Percentiles rank a stretch among this genome's conserved stretches.
Conservation (phyloP, 2,888 invertebrate genomes). For the Hydropsyche betteni region DNA sequence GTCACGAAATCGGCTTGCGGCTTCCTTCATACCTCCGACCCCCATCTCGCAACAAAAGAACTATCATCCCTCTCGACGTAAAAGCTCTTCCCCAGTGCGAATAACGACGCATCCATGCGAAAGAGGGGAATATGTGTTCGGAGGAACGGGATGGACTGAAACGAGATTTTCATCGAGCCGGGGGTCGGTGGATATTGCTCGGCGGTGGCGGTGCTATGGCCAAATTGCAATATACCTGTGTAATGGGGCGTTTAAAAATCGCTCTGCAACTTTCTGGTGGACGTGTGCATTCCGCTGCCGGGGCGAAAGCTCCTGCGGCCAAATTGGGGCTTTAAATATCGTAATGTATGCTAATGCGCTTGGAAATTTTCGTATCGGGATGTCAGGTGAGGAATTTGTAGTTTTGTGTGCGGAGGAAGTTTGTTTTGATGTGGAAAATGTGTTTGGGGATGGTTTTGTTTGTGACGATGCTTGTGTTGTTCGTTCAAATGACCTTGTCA, state of each 20-base stretch:
- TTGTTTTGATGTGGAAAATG: no score
- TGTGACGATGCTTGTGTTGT: no score
- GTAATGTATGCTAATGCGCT: no score
- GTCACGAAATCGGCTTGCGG: no score
- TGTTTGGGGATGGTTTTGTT: no score
- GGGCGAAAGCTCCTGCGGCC: no score
- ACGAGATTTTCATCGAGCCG: neutral
- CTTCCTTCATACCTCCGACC: neutral
- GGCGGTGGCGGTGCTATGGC: slow-evolving; percentile 2
- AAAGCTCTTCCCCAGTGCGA: slow-evolving; percentile 10
- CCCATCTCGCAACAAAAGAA: slow-evolving; percentile 8
- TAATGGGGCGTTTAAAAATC: slow-evolving; percentile 48
- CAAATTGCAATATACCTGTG: slow-evolving; percentile 49
- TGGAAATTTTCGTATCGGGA: no score
- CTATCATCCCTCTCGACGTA: neutral
- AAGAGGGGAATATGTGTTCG: neutral
- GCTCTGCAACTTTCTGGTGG: slow-evolving; percentile 40
- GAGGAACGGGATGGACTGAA: slow-evolving; percentile 3
- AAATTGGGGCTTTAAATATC: no score
- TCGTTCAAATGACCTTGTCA: no score
- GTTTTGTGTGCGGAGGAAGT: no score
- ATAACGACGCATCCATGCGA: slow-evolving; percentile 1
- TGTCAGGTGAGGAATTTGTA: no score
- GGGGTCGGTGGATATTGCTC: neutral
- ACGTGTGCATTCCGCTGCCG: neutral